A percentile compares a stretch with the other conserved stretches of the same genome.
These are phyloP conservation scores for Leptinotarsa haldemani DNA, from an alignment of 2,888 invertebrate genomes.

Conservation along the genomic window DNA sequence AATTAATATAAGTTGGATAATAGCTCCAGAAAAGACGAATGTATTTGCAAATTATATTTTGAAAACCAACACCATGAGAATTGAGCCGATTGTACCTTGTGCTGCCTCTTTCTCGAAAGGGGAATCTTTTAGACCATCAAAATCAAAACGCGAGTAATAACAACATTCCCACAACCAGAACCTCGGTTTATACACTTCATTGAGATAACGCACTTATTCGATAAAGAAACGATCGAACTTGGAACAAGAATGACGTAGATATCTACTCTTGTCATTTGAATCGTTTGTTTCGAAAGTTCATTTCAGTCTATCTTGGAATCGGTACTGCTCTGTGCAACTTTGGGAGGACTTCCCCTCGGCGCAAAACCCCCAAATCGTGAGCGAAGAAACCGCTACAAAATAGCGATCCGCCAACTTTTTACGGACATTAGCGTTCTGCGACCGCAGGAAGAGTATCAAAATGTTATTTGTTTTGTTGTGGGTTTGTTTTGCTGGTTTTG, in stretches of 20 bases:
- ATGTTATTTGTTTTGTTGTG: background rate
- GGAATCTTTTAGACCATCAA: background rate
- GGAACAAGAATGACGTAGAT: background rate
- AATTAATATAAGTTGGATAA: too few relatives aligned
- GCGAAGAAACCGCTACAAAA: too few relatives aligned
- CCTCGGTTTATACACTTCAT: background rate
- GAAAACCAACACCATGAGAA: too few relatives aligned
- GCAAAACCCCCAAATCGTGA: background rate
- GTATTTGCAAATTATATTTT: too few relatives aligned
- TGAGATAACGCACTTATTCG: background rate
- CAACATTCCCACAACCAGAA: background rate
- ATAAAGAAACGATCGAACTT: background rate
- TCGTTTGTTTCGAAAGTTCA: background rate
- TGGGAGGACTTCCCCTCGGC: slow-evolving; percentile 3
- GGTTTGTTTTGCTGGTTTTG: background rate
- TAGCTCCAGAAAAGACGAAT: too few relatives aligned
- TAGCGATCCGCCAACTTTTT: background rate
- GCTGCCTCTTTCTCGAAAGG: too few relatives aligned
- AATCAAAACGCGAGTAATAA: background rate
- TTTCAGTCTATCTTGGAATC: slow-evolving; percentile 1
- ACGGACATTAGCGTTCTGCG: background rate
- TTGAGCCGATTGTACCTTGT: too few relatives aligned
- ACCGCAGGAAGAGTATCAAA: background rate
- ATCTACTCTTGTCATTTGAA: background rate
- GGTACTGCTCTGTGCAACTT: background rate